These are phyloP conservation scores for Eurois occulta DNA, from an alignment of 2,888 invertebrate species.

Conservation along the genomic window DNA sequence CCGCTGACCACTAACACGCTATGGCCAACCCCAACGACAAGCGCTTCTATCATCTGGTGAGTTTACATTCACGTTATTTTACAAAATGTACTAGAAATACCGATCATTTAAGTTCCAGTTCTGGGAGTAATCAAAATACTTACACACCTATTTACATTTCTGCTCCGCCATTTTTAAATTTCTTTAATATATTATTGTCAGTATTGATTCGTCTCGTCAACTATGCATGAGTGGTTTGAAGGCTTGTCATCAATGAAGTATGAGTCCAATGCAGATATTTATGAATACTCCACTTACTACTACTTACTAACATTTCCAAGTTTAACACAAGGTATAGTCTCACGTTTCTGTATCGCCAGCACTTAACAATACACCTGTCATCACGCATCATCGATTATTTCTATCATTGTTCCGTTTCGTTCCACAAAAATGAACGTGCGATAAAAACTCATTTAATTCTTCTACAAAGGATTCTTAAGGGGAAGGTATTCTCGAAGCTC, in stretches of 20 bases:
- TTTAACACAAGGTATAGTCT: slow-evolving; percentile 33
- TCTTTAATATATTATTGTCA: not conserved
- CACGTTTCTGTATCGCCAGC: slow-evolving; percentile 43
- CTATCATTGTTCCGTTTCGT: slow-evolving; percentile 52
- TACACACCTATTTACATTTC: not conserved
- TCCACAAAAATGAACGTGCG: slow-evolving; percentile 46
- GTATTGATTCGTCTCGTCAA: not conserved
- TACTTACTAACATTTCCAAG: slow-evolving; percentile 12
- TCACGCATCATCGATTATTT: slow-evolving; percentile 54
- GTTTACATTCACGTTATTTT: slow-evolving; percentile 66
- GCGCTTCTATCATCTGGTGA: slow-evolving; percentile 91
- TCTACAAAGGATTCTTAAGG: slow-evolving; percentile 27
- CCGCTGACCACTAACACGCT: slow-evolving; percentile 81
- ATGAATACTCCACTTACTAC: not conserved
- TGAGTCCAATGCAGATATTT: slow-evolving; percentile 1
- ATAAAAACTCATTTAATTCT: slow-evolving; percentile 52
- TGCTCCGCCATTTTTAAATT: not conserved
- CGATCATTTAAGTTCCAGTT: not conserved
- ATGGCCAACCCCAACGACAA: slow-evolving; percentile 88
- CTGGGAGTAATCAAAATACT: not conserved
- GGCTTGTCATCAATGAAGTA: not conserved
- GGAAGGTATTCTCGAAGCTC: slow-evolving; percentile 35
- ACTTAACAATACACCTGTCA: slow-evolving; percentile 52
- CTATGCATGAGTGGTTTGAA: not conserved
- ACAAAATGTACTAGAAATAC: not conserved